These are phyloP conservation scores for Barypeithes pellucidus DNA, from an alignment of 2,888 invertebrate genomes.

Conservation along the genomic window DNA sequence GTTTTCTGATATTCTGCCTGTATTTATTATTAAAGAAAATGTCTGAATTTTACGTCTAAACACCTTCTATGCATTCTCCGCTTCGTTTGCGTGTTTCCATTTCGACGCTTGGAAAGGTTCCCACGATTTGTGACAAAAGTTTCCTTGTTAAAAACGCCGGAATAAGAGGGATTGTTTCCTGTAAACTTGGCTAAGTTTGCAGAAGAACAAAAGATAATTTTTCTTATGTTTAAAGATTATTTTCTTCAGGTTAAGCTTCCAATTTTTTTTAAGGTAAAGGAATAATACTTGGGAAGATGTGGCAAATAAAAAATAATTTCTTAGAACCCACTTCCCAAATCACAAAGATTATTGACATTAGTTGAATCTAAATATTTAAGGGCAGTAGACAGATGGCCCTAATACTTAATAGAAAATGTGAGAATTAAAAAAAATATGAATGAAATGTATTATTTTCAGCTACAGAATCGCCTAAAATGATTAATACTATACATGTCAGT, in stretches of 20 bases:
- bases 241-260: neutral
- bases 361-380: no score
- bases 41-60: neutral
- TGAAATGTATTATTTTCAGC: no score
- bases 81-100: constrained; percentile 20
- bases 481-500: no score
- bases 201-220: neutral
- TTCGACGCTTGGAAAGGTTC: constrained; percentile 18
- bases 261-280: no score
- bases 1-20: neutral
- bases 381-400: no score
- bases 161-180: constrained; percentile 8
- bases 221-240: neutral
- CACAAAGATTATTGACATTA: no score
- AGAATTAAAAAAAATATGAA: no score
- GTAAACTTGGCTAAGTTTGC: neutral
- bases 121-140: constrained; percentile 32
- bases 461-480: no score
- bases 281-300: no score
- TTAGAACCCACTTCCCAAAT: no score
- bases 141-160: constrained; percentile 15
- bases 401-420: no score
- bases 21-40: constrained; percentile 1
- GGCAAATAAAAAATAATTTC: no score
- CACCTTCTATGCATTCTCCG: constrained; percentile 2